phyloP scores from a whole-genome alignment of 2,888 invertebrate species.

The Leptopterna dolabrata region DNA sequence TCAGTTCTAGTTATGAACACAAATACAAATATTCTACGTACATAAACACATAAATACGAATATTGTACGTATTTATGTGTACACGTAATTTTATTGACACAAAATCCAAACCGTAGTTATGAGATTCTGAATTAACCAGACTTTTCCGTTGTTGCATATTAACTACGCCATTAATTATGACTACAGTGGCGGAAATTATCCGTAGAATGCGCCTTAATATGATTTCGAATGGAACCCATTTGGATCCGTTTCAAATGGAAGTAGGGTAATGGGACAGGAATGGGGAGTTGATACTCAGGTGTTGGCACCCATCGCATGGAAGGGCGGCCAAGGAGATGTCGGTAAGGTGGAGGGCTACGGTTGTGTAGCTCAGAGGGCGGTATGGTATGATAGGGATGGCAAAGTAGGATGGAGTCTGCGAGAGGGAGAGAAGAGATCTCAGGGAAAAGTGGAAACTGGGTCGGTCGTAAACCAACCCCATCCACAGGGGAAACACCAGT shows the following conservation, averaged over 20 bases:
- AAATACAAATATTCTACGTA: no score
- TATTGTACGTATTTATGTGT: no score
- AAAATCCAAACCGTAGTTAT: no score
- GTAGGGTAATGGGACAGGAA: background rate
- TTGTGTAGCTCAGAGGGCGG: background rate
- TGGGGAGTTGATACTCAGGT: background rate
- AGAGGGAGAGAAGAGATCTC: background rate
- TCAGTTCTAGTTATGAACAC: no score
- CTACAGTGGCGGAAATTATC: no score
- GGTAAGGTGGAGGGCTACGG: background rate
- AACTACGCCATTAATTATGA: no score
- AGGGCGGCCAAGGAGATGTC: background rate
- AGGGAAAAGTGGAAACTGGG: conserved; percentile 6
- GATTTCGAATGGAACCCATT: background rate
- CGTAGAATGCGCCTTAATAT: background rate
- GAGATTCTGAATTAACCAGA: no score
- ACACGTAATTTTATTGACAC: no score
- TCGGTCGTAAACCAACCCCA: conserved; percentile 16
- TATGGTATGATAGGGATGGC: background rate
- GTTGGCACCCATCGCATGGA: background rate
- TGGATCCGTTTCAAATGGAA: background rate
- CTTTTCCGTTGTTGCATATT: no score
- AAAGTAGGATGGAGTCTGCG: no score
- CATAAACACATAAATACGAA: no score
- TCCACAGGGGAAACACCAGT: background rate